phyloP scores from a whole-genome alignment of 2,888 invertebrate species.

The Thereva nobilitata region DNA sequence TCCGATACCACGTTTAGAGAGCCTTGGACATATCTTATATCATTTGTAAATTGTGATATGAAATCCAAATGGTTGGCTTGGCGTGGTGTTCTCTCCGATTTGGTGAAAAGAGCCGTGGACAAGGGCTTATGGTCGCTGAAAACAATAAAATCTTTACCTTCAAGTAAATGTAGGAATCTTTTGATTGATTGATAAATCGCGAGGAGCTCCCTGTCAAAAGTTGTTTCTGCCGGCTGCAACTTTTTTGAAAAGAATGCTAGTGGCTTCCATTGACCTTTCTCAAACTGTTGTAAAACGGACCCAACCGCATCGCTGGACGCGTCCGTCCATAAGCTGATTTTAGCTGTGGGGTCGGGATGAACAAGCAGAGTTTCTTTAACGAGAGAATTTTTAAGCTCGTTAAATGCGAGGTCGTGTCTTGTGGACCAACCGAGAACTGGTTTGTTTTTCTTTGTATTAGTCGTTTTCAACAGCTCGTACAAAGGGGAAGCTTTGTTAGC shows the following conservation, averaged over 20 bases:
- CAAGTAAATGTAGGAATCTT: slow-evolving; percentile 51
- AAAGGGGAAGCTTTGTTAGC: not conserved
- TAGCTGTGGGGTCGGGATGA: not conserved
- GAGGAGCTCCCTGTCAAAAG: slow-evolving; percentile 52
- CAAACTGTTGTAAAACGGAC: slow-evolving; percentile 51
- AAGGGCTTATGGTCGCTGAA: slow-evolving; percentile 51
- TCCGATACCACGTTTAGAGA: too few relatives aligned
- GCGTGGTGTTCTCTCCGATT: slow-evolving; percentile 37
- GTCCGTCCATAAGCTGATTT: not conserved
- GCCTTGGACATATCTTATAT: not conserved
- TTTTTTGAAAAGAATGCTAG: slow-evolving; percentile 51
- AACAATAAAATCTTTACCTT: slow-evolving; percentile 48
- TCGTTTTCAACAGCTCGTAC: not conserved
- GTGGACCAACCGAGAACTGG: not conserved
- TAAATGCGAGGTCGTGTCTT: not conserved
- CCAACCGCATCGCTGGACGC: slow-evolving; percentile 53
- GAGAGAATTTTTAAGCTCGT: not conserved
- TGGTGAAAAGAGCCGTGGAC: slow-evolving; percentile 46
- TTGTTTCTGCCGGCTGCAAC: slow-evolving; percentile 47
- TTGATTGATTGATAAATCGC: slow-evolving; percentile 49
- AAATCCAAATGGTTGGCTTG: not conserved
- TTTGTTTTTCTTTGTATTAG: not conserved
- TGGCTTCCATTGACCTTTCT: slow-evolving; percentile 46
- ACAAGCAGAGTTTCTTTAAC: not conserved
- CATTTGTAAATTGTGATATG: slow-evolving; percentile 38